These are phyloP conservation scores for Chlamydotis undulata DNA, from an alignment of 2,113 vertebrate genomes.

Conservation along the genomic window DNA sequence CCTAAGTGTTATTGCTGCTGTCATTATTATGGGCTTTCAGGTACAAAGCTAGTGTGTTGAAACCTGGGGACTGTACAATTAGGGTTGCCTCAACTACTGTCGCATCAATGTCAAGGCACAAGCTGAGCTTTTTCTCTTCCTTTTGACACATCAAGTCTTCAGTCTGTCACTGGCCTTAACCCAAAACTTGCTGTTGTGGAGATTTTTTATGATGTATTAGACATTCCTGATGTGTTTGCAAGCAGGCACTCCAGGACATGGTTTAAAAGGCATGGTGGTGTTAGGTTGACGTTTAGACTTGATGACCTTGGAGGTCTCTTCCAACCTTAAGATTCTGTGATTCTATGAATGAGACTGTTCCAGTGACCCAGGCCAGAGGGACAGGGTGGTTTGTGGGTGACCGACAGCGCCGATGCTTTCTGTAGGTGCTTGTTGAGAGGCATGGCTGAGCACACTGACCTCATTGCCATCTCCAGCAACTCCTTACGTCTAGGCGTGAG, in stretches of 20 bases:
- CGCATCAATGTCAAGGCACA: background rate
- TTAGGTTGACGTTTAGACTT: too few species aligned
- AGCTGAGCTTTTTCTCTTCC: constrained; percentile 1
- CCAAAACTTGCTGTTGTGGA: background rate
- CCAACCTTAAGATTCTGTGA: too few species aligned
- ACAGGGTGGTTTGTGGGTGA: background rate
- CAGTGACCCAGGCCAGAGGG: background rate
- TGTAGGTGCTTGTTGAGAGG: background rate
- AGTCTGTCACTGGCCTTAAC: background rate
- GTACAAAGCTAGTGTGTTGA: background rate
- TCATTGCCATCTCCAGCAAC: background rate
- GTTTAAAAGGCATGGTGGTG: too few species aligned
- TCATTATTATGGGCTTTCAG: background rate
- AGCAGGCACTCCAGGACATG: too few species aligned
- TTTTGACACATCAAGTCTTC: background rate
- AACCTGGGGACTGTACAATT: background rate
- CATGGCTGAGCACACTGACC: background rate
- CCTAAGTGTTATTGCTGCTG: background rate
- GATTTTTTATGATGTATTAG: background rate
- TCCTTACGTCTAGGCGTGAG: background rate
- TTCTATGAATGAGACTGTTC: background rate
- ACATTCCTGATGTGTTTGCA: background rate
- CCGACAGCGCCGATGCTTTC: background rate
- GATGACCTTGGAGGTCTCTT: too few species aligned
- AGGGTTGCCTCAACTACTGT: background rate